phyloP scores from a whole-genome alignment of 2,797 vertebrate species.

The Galagoides demidoff region DNA sequence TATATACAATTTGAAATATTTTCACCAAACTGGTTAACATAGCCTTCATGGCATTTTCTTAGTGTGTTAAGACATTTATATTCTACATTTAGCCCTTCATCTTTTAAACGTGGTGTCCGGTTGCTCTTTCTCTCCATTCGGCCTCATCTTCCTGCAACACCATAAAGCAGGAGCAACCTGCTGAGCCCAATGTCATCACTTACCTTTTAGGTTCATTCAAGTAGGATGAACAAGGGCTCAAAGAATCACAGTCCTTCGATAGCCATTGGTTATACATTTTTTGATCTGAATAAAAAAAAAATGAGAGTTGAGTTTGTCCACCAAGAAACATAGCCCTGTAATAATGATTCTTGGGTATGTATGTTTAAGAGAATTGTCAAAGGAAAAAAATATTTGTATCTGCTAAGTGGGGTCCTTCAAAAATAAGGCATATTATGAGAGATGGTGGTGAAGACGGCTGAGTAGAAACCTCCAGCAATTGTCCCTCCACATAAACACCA shows the following conservation, averaged over 20 bases:
- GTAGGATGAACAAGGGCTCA: neutral
- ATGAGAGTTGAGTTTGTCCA: neutral
- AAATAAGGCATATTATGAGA: neutral
- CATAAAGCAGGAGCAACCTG: neutral
- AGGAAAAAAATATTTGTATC: neutral
- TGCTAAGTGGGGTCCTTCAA: neutral
- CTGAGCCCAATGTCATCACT: neutral
- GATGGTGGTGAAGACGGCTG: no score
- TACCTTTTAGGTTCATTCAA: neutral
- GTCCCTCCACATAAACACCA: neutral
- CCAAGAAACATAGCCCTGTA: slow-evolving; percentile 29
- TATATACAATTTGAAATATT: no score
- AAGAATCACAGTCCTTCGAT: neutral
- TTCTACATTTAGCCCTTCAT: no score
- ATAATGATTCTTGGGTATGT: neutral
- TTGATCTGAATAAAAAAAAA: slow-evolving; percentile 39
- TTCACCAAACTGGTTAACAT: no score
- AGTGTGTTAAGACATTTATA: no score
- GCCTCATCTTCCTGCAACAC: no score
- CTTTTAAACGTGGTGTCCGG: no score
- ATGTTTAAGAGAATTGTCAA: neutral
- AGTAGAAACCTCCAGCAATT: neutral
- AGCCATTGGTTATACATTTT: neutral
- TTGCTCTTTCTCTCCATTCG: no score
- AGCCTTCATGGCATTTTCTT: no score